Evolutionary conservation across 2,888 invertebrate species (phyloP), one percentile per base, ranked within the genome.

Genomic region (Noctua fimbriata): DNA sequence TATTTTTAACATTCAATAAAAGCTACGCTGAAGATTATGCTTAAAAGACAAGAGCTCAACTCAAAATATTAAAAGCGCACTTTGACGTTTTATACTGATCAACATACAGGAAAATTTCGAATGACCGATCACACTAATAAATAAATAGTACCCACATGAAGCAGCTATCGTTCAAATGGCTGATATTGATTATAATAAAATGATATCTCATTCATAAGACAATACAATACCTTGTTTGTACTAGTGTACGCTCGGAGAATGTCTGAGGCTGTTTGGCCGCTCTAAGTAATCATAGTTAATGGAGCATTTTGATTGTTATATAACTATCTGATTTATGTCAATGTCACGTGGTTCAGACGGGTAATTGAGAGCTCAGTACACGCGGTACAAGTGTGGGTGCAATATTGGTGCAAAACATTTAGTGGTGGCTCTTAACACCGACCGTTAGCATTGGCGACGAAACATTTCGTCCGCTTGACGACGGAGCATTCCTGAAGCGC

Each of bases 261-360:
- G 69, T 76, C 74, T 79, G 74, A 69, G 84, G 70, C 65, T 79
- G 70, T 84, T 82, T 28, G 66, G 76, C 69, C 78, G 69, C 36
- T 86, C 75, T 81, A 44, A 71, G 47, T 85, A 66, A 82, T 86
- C 73, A 81, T 72, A 78, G 69, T 76, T 67, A 78, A 82, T 86
- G 69, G 74, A 80, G 58, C 78, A 77, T 87, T 89, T 88, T 88
- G 87, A 88, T 88, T 87, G 83, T 86, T 84, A 83, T 69, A 75
- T 76, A 89, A 88, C 88, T 79, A 84, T 86, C 72, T 88, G 84
- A 90, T 89, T 88, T 87, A 81, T 87, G 66, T 78, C 83, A 81
- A 83, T 82, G 86, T 86, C 89, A 88, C 84, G 78, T 86, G 85
- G 71, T 79, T 76, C 78, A 83, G 76, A 84, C 77, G 74, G 63